phyloP scores from a whole-genome alignment of 53 echinoderm and acorn worm genomes.

The Zoroaster sp. region DNA sequence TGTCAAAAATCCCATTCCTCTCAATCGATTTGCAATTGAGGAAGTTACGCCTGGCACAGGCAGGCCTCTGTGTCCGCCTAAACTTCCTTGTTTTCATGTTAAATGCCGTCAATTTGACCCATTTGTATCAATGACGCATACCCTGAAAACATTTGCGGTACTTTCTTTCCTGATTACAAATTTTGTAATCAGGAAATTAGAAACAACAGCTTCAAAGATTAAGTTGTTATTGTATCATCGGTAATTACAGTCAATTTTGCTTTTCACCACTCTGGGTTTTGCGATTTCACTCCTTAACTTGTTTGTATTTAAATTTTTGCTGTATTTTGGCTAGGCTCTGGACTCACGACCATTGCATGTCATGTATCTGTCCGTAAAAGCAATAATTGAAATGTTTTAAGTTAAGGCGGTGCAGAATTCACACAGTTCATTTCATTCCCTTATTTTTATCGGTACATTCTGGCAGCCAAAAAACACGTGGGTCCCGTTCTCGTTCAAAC shows the following conservation, averaged over 20 bases:
- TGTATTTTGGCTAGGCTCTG: no score
- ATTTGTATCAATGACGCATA: neutral
- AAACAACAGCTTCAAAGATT: neutral
- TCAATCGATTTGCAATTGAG: neutral
- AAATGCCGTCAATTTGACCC: neutral
- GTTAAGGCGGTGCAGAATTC: no score
- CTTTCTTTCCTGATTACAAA: no score
- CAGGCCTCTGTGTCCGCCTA: neutral
- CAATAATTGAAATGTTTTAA: no score
- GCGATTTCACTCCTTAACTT: no score
- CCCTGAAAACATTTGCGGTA: neutral
- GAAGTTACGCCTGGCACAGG: neutral
- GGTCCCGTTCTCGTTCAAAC: neutral
- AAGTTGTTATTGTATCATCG: neutral
- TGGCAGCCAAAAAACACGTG: no score
- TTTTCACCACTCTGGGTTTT: no score
- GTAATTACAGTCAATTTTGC: no score
- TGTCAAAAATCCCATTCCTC: neutral
- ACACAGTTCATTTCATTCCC: no score
- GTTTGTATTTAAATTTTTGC: no score
- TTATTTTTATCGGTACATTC: neutral
- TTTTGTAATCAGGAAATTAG: neutral
- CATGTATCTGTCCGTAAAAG: no score
- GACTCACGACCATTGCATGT: no score
- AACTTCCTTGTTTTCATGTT: neutral